Base-by-base conservation (phyloP, 1,140 invertebrate genomes). In the Drosophila quadrilineata region DNA sequence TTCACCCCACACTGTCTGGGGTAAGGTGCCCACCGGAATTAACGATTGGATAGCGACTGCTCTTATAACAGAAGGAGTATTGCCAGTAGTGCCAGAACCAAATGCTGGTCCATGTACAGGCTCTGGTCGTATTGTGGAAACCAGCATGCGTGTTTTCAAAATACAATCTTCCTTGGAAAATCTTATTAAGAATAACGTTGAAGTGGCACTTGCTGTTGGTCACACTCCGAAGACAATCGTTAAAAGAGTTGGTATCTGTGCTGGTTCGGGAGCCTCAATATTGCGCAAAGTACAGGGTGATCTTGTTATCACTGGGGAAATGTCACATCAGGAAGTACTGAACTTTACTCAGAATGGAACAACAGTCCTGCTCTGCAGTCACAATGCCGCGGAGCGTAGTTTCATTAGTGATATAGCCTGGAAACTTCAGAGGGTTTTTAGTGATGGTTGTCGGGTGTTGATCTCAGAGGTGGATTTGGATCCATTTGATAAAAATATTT, bases 321-420 rank as follows among this genome's bases (percentile, higher is more conserved):
- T 99, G 97, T 93, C 95, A 2, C 98, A 99, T 90, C 98, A 99
- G 87, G 97, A 98, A 50, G 89, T 99, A 0, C 90, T 99, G n/a
- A 96, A 99, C 79, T 95, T 95, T 0, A 92, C 93, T 12, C 95
- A 97, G 74, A 91, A 91, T 58, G 94, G 94, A 0, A 92, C 92
- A 12, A 92, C 93, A 56, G 97, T 99, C 0, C 95, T 99, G 70
- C 90, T 99, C 10, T 96, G 95, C 65, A 98, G 98, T 88, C 98
- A 99, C 90, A 96, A 94, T n/a, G 96, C 98, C 90, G 97, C 96
- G 2, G 98, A 99, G 90, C 91, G 98, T 56, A 97, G 97, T 8
- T 99, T 94, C 90, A 90, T 99, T 0, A 90, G 85, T 14, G 68
- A 87, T n/a, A n/a, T n/a, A n/a, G n/a, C n/a, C n/a, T n/a, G n/a